A percentile compares a stretch with the other conserved stretches of the same genome.
Conservation (phyloP, 2,888 invertebrate genomes). For the Cheilosia grossa region DNA sequence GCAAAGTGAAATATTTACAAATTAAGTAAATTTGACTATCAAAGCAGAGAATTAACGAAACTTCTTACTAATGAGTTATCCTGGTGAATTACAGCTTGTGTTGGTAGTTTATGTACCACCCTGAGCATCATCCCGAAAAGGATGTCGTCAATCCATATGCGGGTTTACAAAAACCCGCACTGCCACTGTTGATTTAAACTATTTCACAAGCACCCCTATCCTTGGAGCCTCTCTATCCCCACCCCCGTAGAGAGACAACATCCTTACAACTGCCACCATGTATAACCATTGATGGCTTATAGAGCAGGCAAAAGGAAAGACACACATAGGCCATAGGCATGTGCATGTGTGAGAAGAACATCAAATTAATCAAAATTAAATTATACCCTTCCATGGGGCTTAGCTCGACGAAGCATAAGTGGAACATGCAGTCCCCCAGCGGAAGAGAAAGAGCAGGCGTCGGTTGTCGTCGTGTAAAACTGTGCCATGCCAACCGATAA, state of each 20-base stretch:
- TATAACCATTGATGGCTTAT: constrained; percentile 27
- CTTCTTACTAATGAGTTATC: constrained; percentile 52
- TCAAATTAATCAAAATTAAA: constrained; percentile 74
- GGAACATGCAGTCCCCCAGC: constrained; percentile 62
- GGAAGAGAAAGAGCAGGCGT: constrained; percentile 12
- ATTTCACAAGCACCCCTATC: constrained; percentile 62
- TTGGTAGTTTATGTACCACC: constrained; percentile 30
- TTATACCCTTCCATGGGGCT: constrained; percentile 65
- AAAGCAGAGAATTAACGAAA: constrained; percentile 54
- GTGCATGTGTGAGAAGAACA: constrained; percentile 45
- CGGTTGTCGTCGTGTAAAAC: constrained; percentile 31
- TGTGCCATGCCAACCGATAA: constrained; percentile 52
- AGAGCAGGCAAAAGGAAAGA: background rate
- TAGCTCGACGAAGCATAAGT: constrained; percentile 62
- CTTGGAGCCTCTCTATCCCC: constrained; percentile 7
- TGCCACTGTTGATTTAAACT: constrained; percentile 44
- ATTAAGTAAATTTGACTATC: constrained; percentile 48
- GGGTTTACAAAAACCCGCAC: constrained; percentile 30
- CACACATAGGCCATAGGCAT: background rate
- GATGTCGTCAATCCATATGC: background rate
- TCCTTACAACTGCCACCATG: constrained; percentile 48
- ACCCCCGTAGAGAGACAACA: constrained; percentile 11
- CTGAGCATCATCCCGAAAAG: constrained; percentile 2
- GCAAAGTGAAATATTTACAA: constrained; percentile 10
- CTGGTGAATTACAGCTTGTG: constrained; percentile 9